Conservation (phyloP, 2,888 invertebrate genomes). For the Apantesis nais region DNA sequence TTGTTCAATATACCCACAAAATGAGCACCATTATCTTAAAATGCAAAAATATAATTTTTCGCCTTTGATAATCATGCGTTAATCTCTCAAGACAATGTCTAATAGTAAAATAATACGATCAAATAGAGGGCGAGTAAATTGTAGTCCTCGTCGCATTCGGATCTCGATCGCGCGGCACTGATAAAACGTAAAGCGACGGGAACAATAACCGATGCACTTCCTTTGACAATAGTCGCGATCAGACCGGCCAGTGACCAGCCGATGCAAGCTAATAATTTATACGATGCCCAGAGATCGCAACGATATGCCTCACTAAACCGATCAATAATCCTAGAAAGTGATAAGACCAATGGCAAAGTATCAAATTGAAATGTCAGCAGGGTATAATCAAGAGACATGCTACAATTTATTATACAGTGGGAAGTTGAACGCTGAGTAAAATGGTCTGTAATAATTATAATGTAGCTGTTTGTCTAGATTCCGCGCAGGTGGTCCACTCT, state of each 20-base stretch:
- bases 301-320: constrained; percentile 74
- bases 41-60: constrained; percentile 47
- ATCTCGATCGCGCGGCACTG: constrained; percentile 66
- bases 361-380: constrained; percentile 77
- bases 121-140: constrained; percentile 75
- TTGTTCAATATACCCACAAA: constrained; percentile 9
- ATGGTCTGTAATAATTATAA: constrained; percentile 56
- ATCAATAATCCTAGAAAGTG: constrained; percentile 78
- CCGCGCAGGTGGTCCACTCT: constrained; percentile 57
- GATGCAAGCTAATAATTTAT: constrained; percentile 67
- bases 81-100: constrained; percentile 68
- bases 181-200: constrained; percentile 74
- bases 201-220: constrained; percentile 84
- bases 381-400: constrained; percentile 65
- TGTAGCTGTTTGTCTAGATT: constrained; percentile 53
- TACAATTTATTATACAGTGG: constrained; percentile 59
- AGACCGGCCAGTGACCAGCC: constrained; percentile 49
- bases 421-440: constrained; percentile 47
- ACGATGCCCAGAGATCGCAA: constrained; percentile 68
- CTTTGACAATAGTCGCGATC: constrained; percentile 75
- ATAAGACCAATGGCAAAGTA: constrained; percentile 68
- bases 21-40: constrained; percentile 15
- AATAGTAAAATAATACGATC: constrained; percentile 71
- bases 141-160: constrained; percentile 60
- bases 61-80: constrained; percentile 54